A percentile compares a stretch with the other conserved stretches of the same genome.
Conservation (phyloP, 2,797 vertebrate genomes). For the Pteronotus mesoamericanus region DNA sequence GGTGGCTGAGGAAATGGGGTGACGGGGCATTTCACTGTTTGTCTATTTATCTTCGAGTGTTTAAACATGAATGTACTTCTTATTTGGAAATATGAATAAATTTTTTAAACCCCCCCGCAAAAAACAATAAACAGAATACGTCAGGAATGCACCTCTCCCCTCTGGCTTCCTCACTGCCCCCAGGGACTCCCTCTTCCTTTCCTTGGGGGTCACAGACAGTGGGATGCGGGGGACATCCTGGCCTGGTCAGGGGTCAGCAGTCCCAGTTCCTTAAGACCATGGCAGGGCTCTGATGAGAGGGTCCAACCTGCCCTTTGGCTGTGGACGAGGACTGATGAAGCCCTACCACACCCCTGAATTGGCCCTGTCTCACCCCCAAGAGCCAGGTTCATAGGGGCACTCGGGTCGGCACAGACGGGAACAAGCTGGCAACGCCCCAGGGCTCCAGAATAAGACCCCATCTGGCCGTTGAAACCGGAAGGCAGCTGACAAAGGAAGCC, state of each 20-base stretch:
- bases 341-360: fast-evolving
- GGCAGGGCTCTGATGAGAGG: background rate
- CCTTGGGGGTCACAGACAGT: background rate
- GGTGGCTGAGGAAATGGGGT: background rate
- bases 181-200: background rate
- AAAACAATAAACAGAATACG: background rate
- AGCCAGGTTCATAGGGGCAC: background rate
- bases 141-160: background rate
- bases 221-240: background rate
- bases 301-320: background rate
- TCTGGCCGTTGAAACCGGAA: background rate
- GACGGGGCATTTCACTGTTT: background rate
- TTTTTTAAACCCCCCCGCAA: background rate
- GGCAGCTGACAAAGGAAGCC: background rate
- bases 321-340: background rate
- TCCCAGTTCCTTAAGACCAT: background rate
- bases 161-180: background rate
- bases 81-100: background rate
- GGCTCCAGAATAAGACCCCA: background rate
- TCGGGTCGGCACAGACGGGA: background rate
- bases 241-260: background rate
- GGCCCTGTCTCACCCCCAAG: background rate
- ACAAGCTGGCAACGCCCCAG: fast-evolving
- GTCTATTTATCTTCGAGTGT: background rate
- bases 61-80: background rate